Evolutionary conservation across 2,888 invertebrate genomes (phyloP), one percentile per base, ranked within the genome.

Genomic region (Tetanocera ferruginea): DNA sequence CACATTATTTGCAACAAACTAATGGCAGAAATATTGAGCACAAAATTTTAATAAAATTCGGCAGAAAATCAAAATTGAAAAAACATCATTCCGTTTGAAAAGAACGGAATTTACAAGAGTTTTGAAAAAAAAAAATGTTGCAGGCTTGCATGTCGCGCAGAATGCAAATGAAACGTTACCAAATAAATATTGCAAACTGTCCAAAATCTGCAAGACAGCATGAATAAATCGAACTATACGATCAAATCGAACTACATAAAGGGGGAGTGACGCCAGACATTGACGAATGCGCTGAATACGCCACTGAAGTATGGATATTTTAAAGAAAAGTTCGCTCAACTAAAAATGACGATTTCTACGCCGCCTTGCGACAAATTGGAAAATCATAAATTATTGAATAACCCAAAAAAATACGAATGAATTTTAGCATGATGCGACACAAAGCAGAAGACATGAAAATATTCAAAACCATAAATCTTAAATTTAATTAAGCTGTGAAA

Each of bases 1-100:
- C 87, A 88, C 84, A 86, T 88, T 87, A 87, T 87, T 87, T 88
- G 85, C 84, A 85, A 83, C 83, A 83, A 87, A 84, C 37, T 66
- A 52, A 52, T 34, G 49, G 55, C 75, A 67, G 34, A 60, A 74
- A 34, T 67, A 66, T 66, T 75, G 55, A 37, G 52, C 66, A 66
- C 64, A 66, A 34, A 75, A 67, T 67, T 66, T 52, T 37, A 66
- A 67, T 67, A 52, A 55, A 74, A 60, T 60, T 72, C 25, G n/a
- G 25, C 17, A 43, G 17, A 28, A 31, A 64, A 31, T 34, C 64
- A n/a, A 28, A 31, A 34, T 66, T 5, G 23, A 19, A 67, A 19
- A 25, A 67, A 67, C 9, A 14, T 19, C 67, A 19, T 19, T 14
- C 9, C 34, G 37, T 43, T n/a, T 43, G 37, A 43, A 67, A 3